A percentile compares a stretch with the other conserved stretches of the same genome.
phyloP scores from a whole-genome alignment of 2,888 invertebrate genomes.

The Leucophenga maculata region DNA sequence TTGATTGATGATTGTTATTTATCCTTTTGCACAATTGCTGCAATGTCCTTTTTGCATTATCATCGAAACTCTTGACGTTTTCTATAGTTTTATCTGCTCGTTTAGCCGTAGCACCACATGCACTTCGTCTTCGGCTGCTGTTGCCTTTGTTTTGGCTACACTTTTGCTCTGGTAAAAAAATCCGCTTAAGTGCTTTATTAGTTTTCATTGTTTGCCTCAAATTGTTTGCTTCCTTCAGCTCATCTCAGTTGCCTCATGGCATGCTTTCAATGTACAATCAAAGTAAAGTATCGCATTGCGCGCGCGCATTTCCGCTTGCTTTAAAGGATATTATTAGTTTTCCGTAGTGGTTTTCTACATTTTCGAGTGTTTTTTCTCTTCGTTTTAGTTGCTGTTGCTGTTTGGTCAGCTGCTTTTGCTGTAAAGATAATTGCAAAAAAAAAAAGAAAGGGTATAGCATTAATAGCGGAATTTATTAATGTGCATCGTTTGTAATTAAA shows the following conservation, averaged over 20 bases:
- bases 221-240: conserved; percentile 42
- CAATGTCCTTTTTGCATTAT: conserved; percentile 31
- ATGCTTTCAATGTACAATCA: conserved; percentile 22
- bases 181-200: conserved; percentile 62
- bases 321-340: conserved; percentile 20
- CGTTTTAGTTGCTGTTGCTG: neutral
- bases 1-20: conserved; percentile 47
- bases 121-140: conserved; percentile 24
- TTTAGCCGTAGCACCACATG: conserved; percentile 30
- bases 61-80: conserved; percentile 7
- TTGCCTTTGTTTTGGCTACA: conserved; percentile 1
- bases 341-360: conserved; percentile 33
- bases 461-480: neutral
- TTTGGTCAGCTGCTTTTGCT: neutral
- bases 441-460: neutral
- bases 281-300: conserved; percentile 23
- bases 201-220: conserved; percentile 55
- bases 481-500: too few relatives aligned
- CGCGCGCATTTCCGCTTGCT: neutral
- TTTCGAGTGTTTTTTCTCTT: conserved; percentile 23
- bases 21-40: conserved; percentile 33
- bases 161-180: conserved; percentile 41
- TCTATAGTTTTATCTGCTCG: conserved; percentile 22
- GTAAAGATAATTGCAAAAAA: conserved; percentile 13
- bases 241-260: conserved; percentile 9